Conservation (phyloP, 2,797 vertebrate genomes). For the Anomalospiza imberbis region DNA sequence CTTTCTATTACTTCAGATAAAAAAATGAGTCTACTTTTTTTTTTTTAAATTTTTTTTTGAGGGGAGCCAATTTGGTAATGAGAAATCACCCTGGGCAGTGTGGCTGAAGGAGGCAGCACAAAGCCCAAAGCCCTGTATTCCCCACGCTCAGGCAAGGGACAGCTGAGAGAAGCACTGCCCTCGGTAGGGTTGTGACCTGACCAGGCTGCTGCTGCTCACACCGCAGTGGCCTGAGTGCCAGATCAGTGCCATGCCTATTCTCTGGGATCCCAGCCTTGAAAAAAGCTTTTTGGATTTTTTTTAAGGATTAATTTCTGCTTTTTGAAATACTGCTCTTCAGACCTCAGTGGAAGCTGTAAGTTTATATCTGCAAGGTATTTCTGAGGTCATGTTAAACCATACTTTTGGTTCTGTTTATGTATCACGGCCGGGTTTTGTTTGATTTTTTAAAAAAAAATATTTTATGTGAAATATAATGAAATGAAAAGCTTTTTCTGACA, state of each 20-base stretch:
- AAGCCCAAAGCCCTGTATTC: neutral
- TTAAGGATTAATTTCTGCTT: neutral
- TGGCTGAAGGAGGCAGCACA: neutral
- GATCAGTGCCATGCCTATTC: neutral
- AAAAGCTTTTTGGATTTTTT: neutral
- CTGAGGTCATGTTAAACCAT: neutral
- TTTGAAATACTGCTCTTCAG: conserved; percentile 30
- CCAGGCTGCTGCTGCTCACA: neutral
- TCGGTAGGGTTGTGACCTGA: neutral
- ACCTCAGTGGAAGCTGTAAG: neutral
- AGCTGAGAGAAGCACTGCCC: neutral
- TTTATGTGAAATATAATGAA: neutral
- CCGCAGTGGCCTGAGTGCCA: neutral
- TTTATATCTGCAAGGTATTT: neutral
- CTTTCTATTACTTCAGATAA: neutral
- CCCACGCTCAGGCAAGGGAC: neutral
- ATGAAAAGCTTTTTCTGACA: neutral
- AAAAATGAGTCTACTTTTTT: neutral
- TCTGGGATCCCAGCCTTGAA: neutral
- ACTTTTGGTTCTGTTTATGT: neutral
- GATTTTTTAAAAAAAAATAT: neutral
- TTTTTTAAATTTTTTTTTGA: neutral
- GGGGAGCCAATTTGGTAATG: neutral
- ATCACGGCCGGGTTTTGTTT: neutral
- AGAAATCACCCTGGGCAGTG: neutral